A percentile compares a stretch with the other conserved stretches of the same genome.
These are phyloP conservation scores for Setipinna tenuifilis DNA, from an alignment of 2,797 vertebrate genomes.

Conservation along the genomic window DNA sequence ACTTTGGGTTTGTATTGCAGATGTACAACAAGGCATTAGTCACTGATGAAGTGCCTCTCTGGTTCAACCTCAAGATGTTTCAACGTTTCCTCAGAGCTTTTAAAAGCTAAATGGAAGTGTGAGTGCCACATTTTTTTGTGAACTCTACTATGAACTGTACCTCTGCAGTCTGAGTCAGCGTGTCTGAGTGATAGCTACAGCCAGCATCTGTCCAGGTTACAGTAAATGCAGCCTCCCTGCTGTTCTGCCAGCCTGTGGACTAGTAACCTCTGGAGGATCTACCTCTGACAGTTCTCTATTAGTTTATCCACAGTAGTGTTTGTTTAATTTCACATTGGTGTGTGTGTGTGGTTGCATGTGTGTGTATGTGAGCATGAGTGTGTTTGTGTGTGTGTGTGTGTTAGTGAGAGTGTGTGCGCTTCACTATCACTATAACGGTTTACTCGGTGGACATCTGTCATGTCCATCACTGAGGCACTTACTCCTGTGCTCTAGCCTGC, in stretches of 20 bases:
- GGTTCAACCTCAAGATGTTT: neutral
- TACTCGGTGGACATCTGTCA: conserved; percentile 6
- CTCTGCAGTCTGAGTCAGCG: neutral
- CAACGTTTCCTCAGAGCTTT: neutral
- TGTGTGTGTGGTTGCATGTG: neutral
- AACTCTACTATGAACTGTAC: neutral
- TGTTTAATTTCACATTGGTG: conserved; percentile 35
- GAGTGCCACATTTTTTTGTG: neutral
- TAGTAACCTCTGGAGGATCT: neutral
- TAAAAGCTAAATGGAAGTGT: neutral
- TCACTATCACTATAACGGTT: conserved; percentile 3
- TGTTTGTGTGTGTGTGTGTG: neutral
- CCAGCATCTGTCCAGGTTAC: neutral
- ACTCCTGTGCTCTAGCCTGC: neutral
- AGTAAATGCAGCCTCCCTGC: neutral
- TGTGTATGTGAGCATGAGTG: neutral
- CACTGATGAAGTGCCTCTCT: neutral
- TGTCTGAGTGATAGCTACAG: neutral
- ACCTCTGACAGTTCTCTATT: conserved; percentile 29
- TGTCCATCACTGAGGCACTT: neutral
- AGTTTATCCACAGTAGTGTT: conserved; percentile 32
- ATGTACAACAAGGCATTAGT: neutral
- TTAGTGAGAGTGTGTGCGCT: neutral
- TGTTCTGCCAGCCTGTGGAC: neutral
- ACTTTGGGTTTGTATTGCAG: neutral